These are phyloP conservation scores for Zaprionus ghesquierei DNA, from an alignment of 1,140 invertebrate species.

Conservation along the genomic window DNA sequence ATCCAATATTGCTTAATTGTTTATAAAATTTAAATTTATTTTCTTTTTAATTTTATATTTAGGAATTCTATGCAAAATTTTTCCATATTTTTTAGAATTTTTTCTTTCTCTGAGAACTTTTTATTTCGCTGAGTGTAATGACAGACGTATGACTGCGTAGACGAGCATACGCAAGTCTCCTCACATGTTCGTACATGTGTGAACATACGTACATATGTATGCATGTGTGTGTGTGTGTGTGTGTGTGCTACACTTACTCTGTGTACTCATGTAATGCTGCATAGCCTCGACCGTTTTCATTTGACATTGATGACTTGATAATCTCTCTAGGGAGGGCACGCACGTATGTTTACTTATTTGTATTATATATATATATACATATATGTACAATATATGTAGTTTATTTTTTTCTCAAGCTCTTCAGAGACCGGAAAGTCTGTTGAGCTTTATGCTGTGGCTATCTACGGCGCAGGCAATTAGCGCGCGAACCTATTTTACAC, in stretches of 20 bases:
- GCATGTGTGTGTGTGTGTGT: neutral
- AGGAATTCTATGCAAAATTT: neutral
- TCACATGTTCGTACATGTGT: neutral
- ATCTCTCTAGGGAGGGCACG: constrained; percentile 23
- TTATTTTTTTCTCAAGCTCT: constrained; percentile 3
- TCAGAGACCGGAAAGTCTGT: constrained; percentile 24
- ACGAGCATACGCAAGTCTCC: neutral
- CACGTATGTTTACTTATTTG: constrained; percentile 15
- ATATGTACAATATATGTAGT: neutral
- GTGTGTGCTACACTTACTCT: neutral
- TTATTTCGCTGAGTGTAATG: neutral
- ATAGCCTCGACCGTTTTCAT: constrained; percentile 22
- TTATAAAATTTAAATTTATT: neutral
- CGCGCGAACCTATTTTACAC: constrained; percentile 11
- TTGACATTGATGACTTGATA: constrained; percentile 42
- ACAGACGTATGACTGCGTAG: neutral
- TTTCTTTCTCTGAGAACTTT: neutral
- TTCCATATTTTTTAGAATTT: neutral
- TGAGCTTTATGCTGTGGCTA: constrained; percentile 2
- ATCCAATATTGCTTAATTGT: too few species aligned
- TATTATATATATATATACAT: neutral
- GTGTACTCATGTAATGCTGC: constrained; percentile 31
- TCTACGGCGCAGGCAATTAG: constrained; percentile 6
- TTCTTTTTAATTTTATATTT: neutral
- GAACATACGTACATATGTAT: neutral